These are phyloP conservation scores for Leptobrachium ailaonicum DNA, from an alignment of 2,113 vertebrate genomes.

Conservation along the genomic window DNA sequence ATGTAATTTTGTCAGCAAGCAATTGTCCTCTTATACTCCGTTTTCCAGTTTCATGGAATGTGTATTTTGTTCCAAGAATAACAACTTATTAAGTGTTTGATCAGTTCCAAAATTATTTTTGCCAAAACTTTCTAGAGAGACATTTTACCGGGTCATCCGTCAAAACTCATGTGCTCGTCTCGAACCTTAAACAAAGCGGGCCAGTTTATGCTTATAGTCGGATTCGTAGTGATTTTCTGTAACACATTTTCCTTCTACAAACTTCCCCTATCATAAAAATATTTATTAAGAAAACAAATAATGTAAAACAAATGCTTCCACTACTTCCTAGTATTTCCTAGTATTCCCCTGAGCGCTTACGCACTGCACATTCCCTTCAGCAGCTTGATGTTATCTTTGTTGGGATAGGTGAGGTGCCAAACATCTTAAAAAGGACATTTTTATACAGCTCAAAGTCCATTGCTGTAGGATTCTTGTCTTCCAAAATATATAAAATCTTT, in stretches of 20 bases:
- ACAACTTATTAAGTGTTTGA: too few species aligned
- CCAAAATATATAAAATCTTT: background rate
- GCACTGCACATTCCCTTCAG: background rate
- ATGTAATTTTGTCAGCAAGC: too few species aligned
- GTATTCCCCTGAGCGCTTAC: background rate
- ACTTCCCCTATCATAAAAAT: background rate
- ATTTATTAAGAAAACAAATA: constrained; percentile 1
- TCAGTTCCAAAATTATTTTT: too few species aligned
- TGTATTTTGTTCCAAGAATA: too few species aligned
- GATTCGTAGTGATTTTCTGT: too few species aligned
- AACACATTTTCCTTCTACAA: background rate
- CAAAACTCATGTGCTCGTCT: too few species aligned
- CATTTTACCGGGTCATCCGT: too few species aligned
- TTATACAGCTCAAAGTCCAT: background rate
- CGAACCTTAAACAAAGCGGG: too few species aligned
- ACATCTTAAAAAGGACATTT: background rate
- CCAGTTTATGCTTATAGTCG: too few species aligned
- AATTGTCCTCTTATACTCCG: too few species aligned
- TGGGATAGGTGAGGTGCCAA: background rate
- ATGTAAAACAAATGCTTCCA: constrained; percentile 5
- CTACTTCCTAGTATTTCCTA: background rate
- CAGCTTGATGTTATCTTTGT: background rate
- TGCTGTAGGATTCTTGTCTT: background rate
- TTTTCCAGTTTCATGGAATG: too few species aligned
- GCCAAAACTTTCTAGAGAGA: too few species aligned